Evolutionary conservation across 2,113 vertebrate species (phyloP), one percentile per base, ranked within the genome.

Genomic region (Elanoides forficatus): DNA sequence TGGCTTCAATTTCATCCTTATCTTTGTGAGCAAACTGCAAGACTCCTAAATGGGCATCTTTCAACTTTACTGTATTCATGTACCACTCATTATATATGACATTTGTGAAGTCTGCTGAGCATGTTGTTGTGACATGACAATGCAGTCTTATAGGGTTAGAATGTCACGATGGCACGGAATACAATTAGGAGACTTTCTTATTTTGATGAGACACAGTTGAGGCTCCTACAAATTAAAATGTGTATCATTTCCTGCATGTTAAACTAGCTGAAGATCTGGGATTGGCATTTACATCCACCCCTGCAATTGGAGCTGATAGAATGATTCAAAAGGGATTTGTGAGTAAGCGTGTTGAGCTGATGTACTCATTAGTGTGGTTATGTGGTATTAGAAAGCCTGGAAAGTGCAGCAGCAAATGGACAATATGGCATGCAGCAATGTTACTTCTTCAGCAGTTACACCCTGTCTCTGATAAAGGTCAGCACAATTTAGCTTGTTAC

Each of bases 391-490:
- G 93, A 84, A 96, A 91, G 30, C n/a, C 85, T 58, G 88, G 67
- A 62, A 93, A 96, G n/a, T 65, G 36, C 48, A 92, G 73, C 13
- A 29, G 92, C 80, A 76, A 94, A 91, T 60, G 48, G 45, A 81
- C 86, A 86, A 29, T 81, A 34, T 60, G 70, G 67, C 71, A 80
- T 65, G 25, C 34, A 53, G 36, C 53, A 88, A 5, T 52, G 83
- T 60, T 93, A 66, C 60, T 92, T 96, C 42, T 97, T 97, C 86
- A 78, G 76, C 62, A 45, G 70, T 53, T 91, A 63, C 30, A 50
- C 74, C 32, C 38, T 91, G 78, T 52, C 78, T 96, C 90, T 92
- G 95, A 58, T 81, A 95, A 96, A 97, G 80, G 92, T 97, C 97
- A 97, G 59, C 21, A 70, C 80, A 95, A 78, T 97, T 81, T 91